Conservation (phyloP, 2,888 invertebrate species). For the Thymelicus sylvestris region DNA sequence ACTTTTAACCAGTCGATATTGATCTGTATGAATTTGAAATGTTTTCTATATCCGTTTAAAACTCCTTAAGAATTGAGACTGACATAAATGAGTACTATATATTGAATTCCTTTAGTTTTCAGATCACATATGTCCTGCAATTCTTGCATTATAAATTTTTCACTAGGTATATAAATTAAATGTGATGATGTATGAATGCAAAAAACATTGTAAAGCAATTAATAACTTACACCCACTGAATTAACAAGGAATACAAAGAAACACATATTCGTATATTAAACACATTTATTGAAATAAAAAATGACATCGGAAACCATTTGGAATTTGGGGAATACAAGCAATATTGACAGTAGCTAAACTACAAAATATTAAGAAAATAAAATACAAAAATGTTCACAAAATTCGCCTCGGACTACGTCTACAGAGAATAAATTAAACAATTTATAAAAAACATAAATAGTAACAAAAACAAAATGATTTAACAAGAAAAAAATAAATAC, state of each 20-base stretch:
- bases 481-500: conserved; percentile 79
- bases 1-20: too few species aligned
- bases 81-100: too few species aligned
- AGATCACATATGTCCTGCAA: too few species aligned
- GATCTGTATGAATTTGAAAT: too few species aligned
- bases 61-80: too few species aligned
- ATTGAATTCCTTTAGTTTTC: too few species aligned
- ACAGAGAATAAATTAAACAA: conserved; percentile 82
- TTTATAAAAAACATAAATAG: conserved; percentile 75
- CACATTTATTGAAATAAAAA: conserved; percentile 84
- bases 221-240: conserved; percentile 1
- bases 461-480: conserved; percentile 76
- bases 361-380: conserved; percentile 59
- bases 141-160: too few species aligned
- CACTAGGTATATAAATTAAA: too few species aligned
- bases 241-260: conserved; percentile 52
- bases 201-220: conserved; percentile 39
- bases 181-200: background rate
- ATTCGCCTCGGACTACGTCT: conserved; percentile 66
- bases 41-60: too few species aligned
- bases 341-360: conserved; percentile 82
- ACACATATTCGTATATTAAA: conserved; percentile 65
- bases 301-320: conserved; percentile 77
- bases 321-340: conserved; percentile 76
- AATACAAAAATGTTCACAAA: conserved; percentile 63